Percentiles rank a stretch among this genome's conserved stretches.
Conservation (phyloP, 2,797 vertebrate species). For the Ammospiza maritima region DNA sequence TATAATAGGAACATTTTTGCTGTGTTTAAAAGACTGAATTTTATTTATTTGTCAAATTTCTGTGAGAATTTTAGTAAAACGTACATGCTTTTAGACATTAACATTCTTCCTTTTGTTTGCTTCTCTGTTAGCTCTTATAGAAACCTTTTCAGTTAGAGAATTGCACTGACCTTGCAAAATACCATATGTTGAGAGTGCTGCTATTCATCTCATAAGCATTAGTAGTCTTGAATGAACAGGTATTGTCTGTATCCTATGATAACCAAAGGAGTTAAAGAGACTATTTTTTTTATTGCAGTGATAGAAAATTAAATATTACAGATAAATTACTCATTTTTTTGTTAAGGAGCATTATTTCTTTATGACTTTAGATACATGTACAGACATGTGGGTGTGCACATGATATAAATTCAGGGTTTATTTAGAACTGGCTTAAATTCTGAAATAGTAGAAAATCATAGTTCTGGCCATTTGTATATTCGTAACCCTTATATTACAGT, state of each 20-base stretch:
- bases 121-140: neutral
- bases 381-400: neutral
- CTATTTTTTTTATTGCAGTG: neutral
- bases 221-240: constrained; percentile 14
- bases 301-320: constrained; percentile 22
- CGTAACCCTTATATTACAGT: neutral
- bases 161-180: constrained; percentile 35
- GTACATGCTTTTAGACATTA: neutral
- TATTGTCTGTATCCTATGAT: constrained; percentile 6
- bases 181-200: constrained; percentile 36
- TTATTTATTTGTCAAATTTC: neutral
- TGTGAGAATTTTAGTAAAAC: neutral
- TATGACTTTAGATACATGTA: neutral
- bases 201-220: constrained; percentile 4
- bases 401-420: neutral
- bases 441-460: neutral
- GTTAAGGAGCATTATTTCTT: neutral
- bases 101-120: neutral
- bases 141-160: constrained; percentile 12
- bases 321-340: constrained; percentile 5
- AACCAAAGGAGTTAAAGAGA: constrained; percentile 24
- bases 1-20: constrained; percentile 2
- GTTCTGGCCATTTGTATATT: neutral
- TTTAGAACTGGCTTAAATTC: neutral
- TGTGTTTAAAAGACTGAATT: neutral